Evolutionary conservation across 2,797 vertebrate genomes (phyloP).

Genomic region (Gorsachius magnificus): DNA sequence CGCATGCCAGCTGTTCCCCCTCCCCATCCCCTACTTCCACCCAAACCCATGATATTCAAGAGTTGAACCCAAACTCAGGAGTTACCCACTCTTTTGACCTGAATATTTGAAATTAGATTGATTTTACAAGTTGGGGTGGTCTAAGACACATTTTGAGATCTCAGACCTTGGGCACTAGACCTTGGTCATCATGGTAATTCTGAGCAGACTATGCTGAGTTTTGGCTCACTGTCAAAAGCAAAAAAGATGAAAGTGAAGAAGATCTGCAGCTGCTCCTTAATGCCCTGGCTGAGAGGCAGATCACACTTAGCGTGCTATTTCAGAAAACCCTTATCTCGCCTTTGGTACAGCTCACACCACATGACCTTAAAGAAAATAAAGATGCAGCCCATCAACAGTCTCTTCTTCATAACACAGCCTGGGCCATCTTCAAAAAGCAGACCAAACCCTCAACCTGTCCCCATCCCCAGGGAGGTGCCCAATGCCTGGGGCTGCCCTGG

Average conservation of each 20-base stretch:
- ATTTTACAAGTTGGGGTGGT: not conserved
- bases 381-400: not conserved
- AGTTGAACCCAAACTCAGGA: rapidly evolving
- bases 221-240: not conserved
- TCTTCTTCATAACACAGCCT: not conserved
- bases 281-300: not conserved
- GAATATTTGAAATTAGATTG: not conserved
- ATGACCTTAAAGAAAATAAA: not conserved
- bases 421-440: not conserved
- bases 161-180: not conserved
- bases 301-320: not conserved
- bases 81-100: not conserved
- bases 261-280: not conserved
- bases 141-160: not conserved
- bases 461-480: not conserved
- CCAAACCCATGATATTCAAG: not conserved
- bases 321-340: rapidly evolving
- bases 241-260: not conserved
- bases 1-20: rapidly evolving
- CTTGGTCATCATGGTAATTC: not conserved
- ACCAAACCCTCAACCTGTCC: not conserved
- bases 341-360: not conserved
- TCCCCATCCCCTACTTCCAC: not conserved
- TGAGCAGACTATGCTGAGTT: not conserved
- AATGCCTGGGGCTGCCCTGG: not conserved